Base-by-base conservation (phyloP, 2,888 invertebrate genomes). In the Xylocampa areola region DNA sequence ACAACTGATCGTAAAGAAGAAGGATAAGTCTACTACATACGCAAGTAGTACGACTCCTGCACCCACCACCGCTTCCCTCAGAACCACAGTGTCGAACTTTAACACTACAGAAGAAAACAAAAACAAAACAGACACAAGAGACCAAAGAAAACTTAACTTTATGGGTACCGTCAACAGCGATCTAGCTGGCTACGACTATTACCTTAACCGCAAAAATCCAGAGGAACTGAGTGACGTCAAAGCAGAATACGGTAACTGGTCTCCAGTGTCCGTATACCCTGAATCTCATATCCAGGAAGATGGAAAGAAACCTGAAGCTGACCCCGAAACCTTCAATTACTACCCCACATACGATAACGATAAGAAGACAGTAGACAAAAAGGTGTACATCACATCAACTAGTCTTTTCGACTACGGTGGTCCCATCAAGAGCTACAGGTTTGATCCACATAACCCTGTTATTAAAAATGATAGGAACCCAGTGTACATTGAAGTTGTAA, bases 1-100 rank as follows among this genome's bases (percentile, higher is more conserved):
- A 0, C 97, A 97, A 73, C 90, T 97, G 8, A 96, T 97, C 35
- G 96, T 97, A 4, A 97, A 97, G 85, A 95, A 96, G 77, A 94
- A 96, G 59, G 96, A 96, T 3, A 96, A 96, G 77, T 89, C 94
- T 5, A 79, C 89, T 16, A 63, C 79, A 16, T 58, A 81, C 55
- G 48, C 80, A 27, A 73, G 80, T 65, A 77, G 85, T 73, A 86
- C 88, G 0, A 88, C 85, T 6, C 59, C 79, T 4, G 70, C 79
- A 2, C 89, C 92, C 1, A 90, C 91, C 1, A 93, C 94, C 0
- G 86, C 80, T 25, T 83, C 88, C 14, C 66, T 88, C 13, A 89
- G 85, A 67, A 81, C 84, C 0, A 88, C 88, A 1, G 50, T 77
- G 10, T 61, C 84, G 5, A 77, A 80, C 19, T 64, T 76, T 13